Base-by-base conservation (phyloP, 2,797 vertebrate species). In the Microcaecilia unicolor region DNA sequence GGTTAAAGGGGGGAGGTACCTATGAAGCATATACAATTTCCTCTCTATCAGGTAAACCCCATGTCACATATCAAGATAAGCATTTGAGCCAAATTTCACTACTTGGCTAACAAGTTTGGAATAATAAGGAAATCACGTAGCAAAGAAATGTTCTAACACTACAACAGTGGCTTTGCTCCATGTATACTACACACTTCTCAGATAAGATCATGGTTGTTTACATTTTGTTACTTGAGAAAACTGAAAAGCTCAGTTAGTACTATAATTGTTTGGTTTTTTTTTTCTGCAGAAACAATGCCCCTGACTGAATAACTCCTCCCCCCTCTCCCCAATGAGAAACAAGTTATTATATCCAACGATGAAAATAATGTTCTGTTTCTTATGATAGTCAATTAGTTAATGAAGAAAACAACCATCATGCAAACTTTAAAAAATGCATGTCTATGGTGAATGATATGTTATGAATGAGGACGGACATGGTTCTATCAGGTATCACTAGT, bases 121-220 rank as follows among this genome's bases (percentile, higher is more conserved):
- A 24, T 34, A 71, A 41, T 43, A 58, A 42, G 38, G 42, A 67
- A 44, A 64, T 75, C 74, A 78, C 80, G 70, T 72, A 76, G 33
- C 41, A 63, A 58, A 31, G 48, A 30, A 44, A 16, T 21, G 31
- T 37, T 48, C 32, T 46, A 16, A 37, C 15, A 26, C 37, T 48
- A 32, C 46, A 16, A 37, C 15, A 26, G 21, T 0, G 43, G 37
- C 0, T 31, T 46, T 44, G 22, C 26, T 15, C 54, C 25, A 22
- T 51, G 28, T 36, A 46, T 25, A 54, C 48, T 36, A 46, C 25
- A 54, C 48, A 40, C 30, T 25, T 29, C 5, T 10, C 15, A 19
- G 23, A 33, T 36, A 36, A 34, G 19, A 6, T 16, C 25, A 32
- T 30, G 31, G 34, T n/a, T n/a, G n/a, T n/a, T n/a, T n/a, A n/a